A percentile compares a stretch with the other conserved stretches of the same genome.
Conservation (phyloP, 2,888 invertebrate species). For the Cerceris ruficornis region DNA sequence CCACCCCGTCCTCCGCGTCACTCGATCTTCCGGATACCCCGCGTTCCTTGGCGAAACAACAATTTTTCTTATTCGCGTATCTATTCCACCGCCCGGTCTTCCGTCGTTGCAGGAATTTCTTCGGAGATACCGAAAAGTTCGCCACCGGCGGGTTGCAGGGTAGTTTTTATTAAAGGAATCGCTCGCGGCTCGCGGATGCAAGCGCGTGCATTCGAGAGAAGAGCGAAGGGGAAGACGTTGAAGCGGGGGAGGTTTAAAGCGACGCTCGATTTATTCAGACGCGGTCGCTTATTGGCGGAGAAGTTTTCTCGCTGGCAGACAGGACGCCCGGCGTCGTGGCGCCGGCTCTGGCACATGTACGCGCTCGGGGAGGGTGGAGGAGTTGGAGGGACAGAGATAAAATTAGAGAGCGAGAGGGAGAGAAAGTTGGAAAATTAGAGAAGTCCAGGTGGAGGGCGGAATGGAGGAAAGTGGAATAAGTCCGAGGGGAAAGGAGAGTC, state of each 20-base stretch:
- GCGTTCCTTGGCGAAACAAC: conserved; percentile 6
- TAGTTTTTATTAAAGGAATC: conserved; percentile 10
- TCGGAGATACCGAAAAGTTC: conserved; percentile 43
- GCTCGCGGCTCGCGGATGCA: background rate
- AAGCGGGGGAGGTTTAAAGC: conserved; percentile 45
- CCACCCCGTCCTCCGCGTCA: background rate
- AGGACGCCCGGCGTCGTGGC: conserved; percentile 71
- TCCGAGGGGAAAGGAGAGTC: too few relatives aligned
- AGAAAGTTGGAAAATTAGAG: background rate
- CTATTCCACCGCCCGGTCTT: background rate
- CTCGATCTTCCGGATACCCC: conserved; percentile 9
- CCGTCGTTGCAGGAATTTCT: conserved; percentile 9
- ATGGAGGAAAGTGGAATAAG: too few relatives aligned
- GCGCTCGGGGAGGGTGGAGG: conserved; percentile 9
- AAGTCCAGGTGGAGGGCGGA: too few relatives aligned
- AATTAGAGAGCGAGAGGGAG: background rate
- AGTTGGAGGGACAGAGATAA: background rate
- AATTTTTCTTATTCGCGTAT: conserved; percentile 22
- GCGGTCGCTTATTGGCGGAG: conserved; percentile 70
- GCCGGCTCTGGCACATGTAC: conserved; percentile 52
- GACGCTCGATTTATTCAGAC: conserved; percentile 73
- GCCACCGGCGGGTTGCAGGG: background rate
- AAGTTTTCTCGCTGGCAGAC: conserved; percentile 71
- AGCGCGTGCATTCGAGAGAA: background rate
- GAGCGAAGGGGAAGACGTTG: conserved; percentile 37